Conservation (phyloP, 2,888 invertebrate species). For the Cantharis flavilabris region DNA sequence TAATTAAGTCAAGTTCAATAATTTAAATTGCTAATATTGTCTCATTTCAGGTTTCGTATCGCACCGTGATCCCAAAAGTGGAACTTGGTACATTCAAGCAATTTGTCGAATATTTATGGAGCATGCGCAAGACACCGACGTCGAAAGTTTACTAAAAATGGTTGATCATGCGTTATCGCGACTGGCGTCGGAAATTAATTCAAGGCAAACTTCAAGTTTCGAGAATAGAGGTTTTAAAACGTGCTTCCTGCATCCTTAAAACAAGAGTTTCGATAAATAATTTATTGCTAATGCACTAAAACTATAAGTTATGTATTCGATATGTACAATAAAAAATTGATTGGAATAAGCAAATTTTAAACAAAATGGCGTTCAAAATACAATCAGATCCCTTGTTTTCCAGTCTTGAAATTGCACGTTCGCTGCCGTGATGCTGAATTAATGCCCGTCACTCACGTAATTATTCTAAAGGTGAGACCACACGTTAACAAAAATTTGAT, state of each 20-base stretch:
- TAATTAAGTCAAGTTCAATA: too few relatives aligned
- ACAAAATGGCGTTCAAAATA: not conserved
- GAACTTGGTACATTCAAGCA: slow-evolving; percentile 75
- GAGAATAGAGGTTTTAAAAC: slow-evolving; percentile 68
- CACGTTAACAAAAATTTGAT: not conserved
- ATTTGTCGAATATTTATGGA: slow-evolving; percentile 69
- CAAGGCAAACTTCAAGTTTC: slow-evolving; percentile 66
- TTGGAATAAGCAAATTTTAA: not conserved
- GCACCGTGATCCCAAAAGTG: slow-evolving; percentile 61
- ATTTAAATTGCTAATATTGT: not conserved
- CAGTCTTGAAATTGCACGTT: not conserved
- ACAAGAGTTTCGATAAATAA: not conserved
- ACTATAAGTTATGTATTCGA: not conserved
- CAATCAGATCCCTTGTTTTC: not conserved
- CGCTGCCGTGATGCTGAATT: not conserved
- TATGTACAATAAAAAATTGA: not conserved
- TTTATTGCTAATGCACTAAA: not conserved
- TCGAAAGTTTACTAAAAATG: slow-evolving; percentile 69
- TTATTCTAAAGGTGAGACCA: not conserved
- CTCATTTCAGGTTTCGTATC: slow-evolving; percentile 61
- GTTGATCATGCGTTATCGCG: slow-evolving; percentile 60
- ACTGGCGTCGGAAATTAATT: slow-evolving; percentile 40
- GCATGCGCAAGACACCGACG: slow-evolving; percentile 65
- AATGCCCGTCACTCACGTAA: not conserved
- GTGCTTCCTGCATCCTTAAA: slow-evolving; percentile 53